Conservation (phyloP, 2,113 vertebrate genomes). For the Neolamprologus cancellatus region DNA sequence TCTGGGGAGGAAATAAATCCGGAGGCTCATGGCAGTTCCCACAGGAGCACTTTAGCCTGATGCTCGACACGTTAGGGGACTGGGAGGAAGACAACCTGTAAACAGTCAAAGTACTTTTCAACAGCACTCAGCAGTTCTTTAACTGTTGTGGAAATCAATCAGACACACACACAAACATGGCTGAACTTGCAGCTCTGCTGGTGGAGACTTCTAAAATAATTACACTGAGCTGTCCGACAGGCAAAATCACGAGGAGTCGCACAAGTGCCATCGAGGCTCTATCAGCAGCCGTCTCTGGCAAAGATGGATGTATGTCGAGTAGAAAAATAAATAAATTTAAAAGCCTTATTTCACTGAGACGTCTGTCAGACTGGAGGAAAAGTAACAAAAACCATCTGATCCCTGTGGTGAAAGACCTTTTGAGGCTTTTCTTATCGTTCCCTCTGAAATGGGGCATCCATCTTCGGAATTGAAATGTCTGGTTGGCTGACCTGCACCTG, state of each 20-base stretch:
- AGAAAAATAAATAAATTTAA: neutral
- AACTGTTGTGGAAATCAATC: neutral
- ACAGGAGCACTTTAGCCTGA: slow-evolving; percentile 41
- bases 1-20: slow-evolving; percentile 26
- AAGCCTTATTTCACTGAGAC: slow-evolving; percentile 36
- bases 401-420: slow-evolving; percentile 49
- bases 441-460: slow-evolving; percentile 68
- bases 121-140: neutral
- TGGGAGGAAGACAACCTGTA: slow-evolving; percentile 9
- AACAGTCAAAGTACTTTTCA: slow-evolving; percentile 20
- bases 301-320: slow-evolving; percentile 39
- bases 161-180: neutral
- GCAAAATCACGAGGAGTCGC: neutral
- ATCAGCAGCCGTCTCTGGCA: slow-evolving; percentile 14
- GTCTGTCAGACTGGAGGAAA: slow-evolving; percentile 44
- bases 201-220: neutral
- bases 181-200: neutral
- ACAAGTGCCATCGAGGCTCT: neutral
- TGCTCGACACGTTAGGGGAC: neutral
- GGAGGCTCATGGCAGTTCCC: slow-evolving; percentile 35
- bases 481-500: slow-evolving; percentile 67
- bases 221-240: neutral
- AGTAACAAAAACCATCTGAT: slow-evolving; percentile 60
- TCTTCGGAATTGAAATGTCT: slow-evolving; percentile 79
- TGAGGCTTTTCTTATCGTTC: slow-evolving; percentile 62